Evolutionary conservation across 1,140 invertebrate genomes (phyloP).

Genomic region (Cotesia vestalis): DNA sequence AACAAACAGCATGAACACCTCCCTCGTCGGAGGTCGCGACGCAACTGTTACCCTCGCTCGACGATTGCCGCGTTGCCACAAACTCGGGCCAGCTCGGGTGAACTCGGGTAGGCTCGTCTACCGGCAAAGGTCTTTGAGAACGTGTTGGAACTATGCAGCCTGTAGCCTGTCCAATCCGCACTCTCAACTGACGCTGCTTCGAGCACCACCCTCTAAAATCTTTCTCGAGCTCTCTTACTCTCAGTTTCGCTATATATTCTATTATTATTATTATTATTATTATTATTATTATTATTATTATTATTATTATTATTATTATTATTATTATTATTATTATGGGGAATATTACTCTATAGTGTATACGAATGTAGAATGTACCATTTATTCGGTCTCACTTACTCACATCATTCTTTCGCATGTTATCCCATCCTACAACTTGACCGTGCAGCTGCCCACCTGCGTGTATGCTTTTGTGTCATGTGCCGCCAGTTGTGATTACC

Average conservation of each 20-base stretch:
- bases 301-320: no score
- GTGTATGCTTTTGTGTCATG: no score
- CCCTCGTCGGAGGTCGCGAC: constrained; percentile 58
- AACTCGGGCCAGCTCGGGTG: constrained; percentile 41
- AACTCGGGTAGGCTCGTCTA: constrained; percentile 44
- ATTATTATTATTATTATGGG: no score
- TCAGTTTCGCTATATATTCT: not conserved
- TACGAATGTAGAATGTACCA: no score
- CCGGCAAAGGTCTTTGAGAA: not conserved
- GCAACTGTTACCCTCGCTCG: constrained; percentile 58
- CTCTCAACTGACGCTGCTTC: constrained; percentile 31
- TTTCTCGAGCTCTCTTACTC: constrained; percentile 35
- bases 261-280: no score
- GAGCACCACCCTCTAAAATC: constrained; percentile 44
- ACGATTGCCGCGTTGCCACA: constrained; percentile 53
- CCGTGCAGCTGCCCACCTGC: no score
- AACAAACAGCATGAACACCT: constrained; percentile 41
- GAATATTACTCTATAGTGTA: no score
- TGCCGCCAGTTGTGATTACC: no score
- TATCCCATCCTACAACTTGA: no score
- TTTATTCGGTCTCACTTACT: no score
- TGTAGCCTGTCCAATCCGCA: constrained; percentile 43
- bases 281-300: no score
- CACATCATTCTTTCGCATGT: no score
- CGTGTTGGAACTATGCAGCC: not conserved